Conservation (phyloP, 2,797 vertebrate genomes). For the Cirrhinus mrigala region DNA sequence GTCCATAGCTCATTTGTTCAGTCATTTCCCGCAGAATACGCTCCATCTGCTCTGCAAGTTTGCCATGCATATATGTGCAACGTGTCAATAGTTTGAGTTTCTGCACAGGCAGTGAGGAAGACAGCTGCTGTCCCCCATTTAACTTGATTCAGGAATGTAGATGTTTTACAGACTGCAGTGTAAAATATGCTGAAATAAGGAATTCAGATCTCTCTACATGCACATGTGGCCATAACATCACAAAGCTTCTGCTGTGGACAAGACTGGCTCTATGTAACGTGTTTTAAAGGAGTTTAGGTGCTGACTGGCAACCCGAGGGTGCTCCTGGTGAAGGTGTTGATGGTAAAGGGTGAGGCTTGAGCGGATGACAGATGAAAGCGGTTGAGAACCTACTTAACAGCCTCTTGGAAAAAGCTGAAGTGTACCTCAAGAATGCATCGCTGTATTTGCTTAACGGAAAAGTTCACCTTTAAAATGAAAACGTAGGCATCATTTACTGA, state of each 20-base stretch:
- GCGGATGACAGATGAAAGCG: constrained; percentile 24
- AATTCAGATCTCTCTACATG: not conserved
- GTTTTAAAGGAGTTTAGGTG: constrained; percentile 12
- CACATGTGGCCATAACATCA: not conserved
- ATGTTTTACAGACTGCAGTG: too few species aligned
- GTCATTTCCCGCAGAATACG: constrained; percentile 13
- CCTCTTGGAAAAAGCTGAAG: constrained; percentile 26
- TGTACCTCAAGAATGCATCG: constrained; percentile 14
- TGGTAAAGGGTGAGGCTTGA: constrained; percentile 17
- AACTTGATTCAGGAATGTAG: constrained; percentile 5
- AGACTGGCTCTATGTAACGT: not conserved
- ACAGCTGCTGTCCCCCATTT: not conserved
- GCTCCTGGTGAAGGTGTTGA: constrained; percentile 21
- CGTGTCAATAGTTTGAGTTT: constrained; percentile 1
- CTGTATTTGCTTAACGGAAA: not conserved
- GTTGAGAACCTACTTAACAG: constrained; percentile 13
- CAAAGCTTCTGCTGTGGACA: not conserved
- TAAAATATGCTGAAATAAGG: not conserved
- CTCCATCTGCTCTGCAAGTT: constrained; percentile 19
- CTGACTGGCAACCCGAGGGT: constrained; percentile 17
- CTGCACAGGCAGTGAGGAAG: not conserved
- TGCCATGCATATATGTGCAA: constrained; percentile 7
- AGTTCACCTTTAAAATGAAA: not conserved
- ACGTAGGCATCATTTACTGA: not conserved
- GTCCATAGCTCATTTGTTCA: constrained; percentile 12